These are phyloP conservation scores for Chaetura pelagica DNA, from an alignment of 2,113 vertebrate genomes.

Conservation along the genomic window DNA sequence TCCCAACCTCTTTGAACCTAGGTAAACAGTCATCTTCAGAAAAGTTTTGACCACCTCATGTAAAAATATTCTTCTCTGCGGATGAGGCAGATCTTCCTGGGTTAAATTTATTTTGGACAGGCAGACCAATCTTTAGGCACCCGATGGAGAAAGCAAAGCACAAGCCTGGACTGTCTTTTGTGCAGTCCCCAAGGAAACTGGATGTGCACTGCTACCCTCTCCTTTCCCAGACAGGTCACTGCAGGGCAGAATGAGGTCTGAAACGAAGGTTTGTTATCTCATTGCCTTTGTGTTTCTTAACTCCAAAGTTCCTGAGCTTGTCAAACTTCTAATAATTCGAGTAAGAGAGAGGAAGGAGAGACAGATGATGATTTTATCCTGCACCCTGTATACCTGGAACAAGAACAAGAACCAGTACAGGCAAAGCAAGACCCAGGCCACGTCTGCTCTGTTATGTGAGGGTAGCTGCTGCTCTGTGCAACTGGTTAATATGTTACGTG, in stretches of 20 bases:
- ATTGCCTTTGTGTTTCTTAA: neutral
- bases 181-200: neutral
- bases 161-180: neutral
- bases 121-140: neutral
- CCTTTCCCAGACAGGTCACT: neutral
- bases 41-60: neutral
- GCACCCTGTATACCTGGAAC: neutral
- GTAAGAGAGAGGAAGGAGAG: neutral
- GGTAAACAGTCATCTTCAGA: neutral
- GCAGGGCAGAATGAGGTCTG: neutral
- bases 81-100: neutral
- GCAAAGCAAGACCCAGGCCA: neutral
- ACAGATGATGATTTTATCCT: neutral
- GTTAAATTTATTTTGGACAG: neutral
- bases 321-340: neutral
- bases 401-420: neutral
- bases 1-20: neutral
- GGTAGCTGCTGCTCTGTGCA: neutral
- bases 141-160: neutral
- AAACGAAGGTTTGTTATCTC: neutral
- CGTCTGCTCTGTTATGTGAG: neutral
- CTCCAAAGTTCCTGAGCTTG: neutral
- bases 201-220: neutral
- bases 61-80: neutral
- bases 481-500: constrained; percentile 59